Evolutionary conservation across 2,113 vertebrate species (phyloP), one percentile per base, ranked within the genome.

Genomic region (Aptenodytes patagonicus): DNA sequence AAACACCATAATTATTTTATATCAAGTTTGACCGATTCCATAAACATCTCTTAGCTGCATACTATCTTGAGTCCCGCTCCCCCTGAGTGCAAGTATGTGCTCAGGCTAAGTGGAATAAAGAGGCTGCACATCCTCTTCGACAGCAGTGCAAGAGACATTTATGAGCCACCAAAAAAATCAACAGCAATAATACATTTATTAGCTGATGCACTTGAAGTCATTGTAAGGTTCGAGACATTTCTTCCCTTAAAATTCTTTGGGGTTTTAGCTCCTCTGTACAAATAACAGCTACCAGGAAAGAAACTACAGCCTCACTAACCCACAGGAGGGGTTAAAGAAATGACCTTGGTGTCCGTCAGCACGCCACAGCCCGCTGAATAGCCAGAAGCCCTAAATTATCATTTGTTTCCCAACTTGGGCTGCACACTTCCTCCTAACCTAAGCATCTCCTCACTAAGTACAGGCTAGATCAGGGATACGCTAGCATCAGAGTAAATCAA

Each of bases 1-100:
- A 97, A 98, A 98, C 95, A 96, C 92, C 95, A 75, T 97, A 96
- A 96, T 97, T 97, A 97, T 97, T 97, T 97, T 90, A 96, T 92
- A 95, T 93, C 92, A 91, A 87, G 89, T 95, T 82, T 95, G 96
- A 96, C 94, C 89, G 91, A 96, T 95, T 95, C 90, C 90, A 95
- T 95, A 98, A 97, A 95, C 95, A 96, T 90, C 91, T 95, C 88
- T 94, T 91, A 80, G 87, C 81, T 60, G 40, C 77, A 83, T 4
- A 61, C 58, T 71, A 86, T 68, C 91, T 66, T n/a, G 28, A 82
- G 54, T 7, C 83, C 82, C 4, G 0, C 58, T 89, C 83, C 65
- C 91, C 86, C 89, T 21, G 62, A 88, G 82, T 64, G 85, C 70
- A 79, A 85, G 92, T 79, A 94, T 49, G 78, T 60, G 68, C 83